Evolutionary conservation across 2,113 vertebrate species (phyloP).

Genomic region (Epinephelus moara): DNA sequence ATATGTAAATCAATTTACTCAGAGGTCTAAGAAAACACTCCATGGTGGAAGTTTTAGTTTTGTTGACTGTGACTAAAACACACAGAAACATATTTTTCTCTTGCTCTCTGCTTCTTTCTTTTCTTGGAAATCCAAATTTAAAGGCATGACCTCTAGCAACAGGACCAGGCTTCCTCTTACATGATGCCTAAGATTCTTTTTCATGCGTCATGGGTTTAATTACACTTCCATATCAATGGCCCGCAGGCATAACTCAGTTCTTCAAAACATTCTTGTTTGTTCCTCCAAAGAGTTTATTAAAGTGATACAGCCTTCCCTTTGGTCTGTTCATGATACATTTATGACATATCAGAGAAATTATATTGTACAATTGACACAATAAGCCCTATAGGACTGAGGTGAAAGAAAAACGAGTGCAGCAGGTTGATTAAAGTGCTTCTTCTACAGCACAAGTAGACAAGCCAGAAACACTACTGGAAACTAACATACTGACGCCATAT

Average conservation of each 20-base stretch:
- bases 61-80: neutral
- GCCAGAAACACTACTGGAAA: too few species aligned
- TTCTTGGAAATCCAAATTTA: neutral
- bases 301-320: neutral
- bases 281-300: neutral
- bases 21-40: neutral
- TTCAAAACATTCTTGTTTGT: slow-evolving; percentile 1
- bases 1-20: neutral
- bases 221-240: neutral
- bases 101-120: neutral
- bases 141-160: neutral
- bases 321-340: neutral
- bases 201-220: slow-evolving; percentile 30
- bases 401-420: too few species aligned
- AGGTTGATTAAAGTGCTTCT: too few species aligned
- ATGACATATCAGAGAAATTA: too few species aligned
- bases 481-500: too few species aligned
- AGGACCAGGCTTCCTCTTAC: neutral
- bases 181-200: slow-evolving; percentile 12
- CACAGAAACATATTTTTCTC: neutral
- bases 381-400: too few species aligned
- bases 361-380: too few species aligned
- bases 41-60: neutral
- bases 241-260: neutral
- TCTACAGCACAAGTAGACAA: too few species aligned